Evolutionary conservation across 2,797 vertebrate species (phyloP), one percentile per base, ranked within the genome.

Genomic region (Sebastes hubbsi): DNA sequence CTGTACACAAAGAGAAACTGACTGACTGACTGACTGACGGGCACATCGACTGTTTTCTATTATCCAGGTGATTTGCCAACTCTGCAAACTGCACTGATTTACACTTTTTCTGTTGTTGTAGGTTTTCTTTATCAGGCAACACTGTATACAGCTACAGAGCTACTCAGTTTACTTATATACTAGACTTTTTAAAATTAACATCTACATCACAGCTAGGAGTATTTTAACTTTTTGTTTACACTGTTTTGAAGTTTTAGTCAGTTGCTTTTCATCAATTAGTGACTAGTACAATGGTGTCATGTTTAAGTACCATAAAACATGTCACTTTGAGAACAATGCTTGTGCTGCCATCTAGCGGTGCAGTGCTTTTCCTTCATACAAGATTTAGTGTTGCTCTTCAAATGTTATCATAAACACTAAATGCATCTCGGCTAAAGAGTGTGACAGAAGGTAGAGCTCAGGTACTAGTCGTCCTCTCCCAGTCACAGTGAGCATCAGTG

Each of bases 1-100:
- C 73, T 83, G 72, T 61, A 76, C 71, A 77, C 73, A 62, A 67
- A 85, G 72, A 82, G 64, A 52, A 52, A 20, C 42, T 76, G 34
- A 36, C 34, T 36, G 76, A 89, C 38, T 36, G 86, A 89, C 72
- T 42, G 85, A 78, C 80, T 75, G 76, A 89, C 74, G 32, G 86
- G 85, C 77, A 81, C 71, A 42, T 79, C 72, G 82, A 91, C 86
- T 87, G 85, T 91, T 89, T 91, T 88, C 49, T 73, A 66, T 86
- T 80, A 85, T 85, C 78, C 89, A 87, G 84, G 84, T 89, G 85
- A 89, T 84, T 69, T 87, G 81, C 87, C 88, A 88, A 85, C 75
- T 86, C 84, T 83, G 62, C 84, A 87, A 90, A 90, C 88, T 93
- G 93, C 93, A 94, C 94, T 94, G 93, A 94, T 77, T 81, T 80